Percentiles rank a stretch among this genome's conserved stretches.
phyloP scores from a whole-genome alignment of 1,140 invertebrate species.

The Apis florea region DNA sequence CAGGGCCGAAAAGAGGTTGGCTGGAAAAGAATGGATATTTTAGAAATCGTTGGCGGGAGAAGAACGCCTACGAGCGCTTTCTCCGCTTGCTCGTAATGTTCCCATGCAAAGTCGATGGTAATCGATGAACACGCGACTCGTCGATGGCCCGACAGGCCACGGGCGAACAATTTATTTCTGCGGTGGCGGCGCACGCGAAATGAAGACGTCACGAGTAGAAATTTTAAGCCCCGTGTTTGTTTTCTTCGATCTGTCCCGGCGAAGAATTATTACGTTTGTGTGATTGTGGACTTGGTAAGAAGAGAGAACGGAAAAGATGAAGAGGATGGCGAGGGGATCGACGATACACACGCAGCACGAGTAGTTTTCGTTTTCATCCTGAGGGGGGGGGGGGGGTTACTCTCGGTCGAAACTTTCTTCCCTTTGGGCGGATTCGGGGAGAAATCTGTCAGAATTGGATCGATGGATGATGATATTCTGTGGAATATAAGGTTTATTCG shows the following conservation, averaged over 20 bases:
- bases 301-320: not conserved
- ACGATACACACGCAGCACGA: not conserved
- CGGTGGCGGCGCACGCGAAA: not conserved
- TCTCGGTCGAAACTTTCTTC: not conserved
- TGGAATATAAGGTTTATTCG: too few species aligned
- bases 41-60: not conserved
- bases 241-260: not conserved
- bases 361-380: not conserved
- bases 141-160: not conserved
- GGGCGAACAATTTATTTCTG: conserved; percentile 5
- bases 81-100: not conserved
- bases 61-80: not conserved
- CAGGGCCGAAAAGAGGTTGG: not conserved
- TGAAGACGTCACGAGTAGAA: conserved; percentile 13
- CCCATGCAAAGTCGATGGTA: not conserved
- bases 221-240: not conserved
- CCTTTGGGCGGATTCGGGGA: not conserved
- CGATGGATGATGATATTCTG: not conserved
- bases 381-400: too few species aligned
- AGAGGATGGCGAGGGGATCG: not conserved
- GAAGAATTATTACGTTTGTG: not conserved
- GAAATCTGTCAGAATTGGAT: not conserved
- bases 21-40: not conserved
- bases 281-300: not conserved
- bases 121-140: conserved; percentile 26